Conservation (phyloP, 2,113 vertebrate species). For the Myotis davidii region DNA sequence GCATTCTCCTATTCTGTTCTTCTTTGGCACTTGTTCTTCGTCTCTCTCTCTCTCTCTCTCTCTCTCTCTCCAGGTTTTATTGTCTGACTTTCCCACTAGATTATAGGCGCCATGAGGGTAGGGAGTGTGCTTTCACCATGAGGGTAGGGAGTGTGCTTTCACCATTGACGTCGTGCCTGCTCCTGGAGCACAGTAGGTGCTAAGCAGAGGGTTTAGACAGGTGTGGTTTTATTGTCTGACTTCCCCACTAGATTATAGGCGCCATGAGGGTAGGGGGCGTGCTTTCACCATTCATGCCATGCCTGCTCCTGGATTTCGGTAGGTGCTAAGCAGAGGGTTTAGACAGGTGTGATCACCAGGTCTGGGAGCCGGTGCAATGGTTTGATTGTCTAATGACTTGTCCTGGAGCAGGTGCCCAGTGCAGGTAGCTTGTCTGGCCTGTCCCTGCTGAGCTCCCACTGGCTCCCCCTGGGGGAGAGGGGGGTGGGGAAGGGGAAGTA, state of each 20-base stretch:
- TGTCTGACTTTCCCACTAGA: neutral
- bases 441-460: neutral
- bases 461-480: neutral
- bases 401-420: neutral
- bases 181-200: neutral
- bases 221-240: neutral
- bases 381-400: neutral
- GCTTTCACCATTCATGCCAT: too few relatives aligned
- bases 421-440: neutral
- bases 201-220: neutral
- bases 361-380: too few relatives aligned
- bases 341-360: neutral
- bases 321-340: neutral
- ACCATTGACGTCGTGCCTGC: accelerated
- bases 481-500: neutral
- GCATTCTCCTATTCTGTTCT: neutral
- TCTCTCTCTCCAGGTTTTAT: neutral
- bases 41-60: neutral
- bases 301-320: neutral
- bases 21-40: neutral
- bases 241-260: neutral
- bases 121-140: neutral
- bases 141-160: neutral
- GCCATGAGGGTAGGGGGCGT: neutral
- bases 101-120: neutral